Base-by-base conservation (phyloP, 2,888 invertebrate species). In the Scrobipalpa costella region DNA sequence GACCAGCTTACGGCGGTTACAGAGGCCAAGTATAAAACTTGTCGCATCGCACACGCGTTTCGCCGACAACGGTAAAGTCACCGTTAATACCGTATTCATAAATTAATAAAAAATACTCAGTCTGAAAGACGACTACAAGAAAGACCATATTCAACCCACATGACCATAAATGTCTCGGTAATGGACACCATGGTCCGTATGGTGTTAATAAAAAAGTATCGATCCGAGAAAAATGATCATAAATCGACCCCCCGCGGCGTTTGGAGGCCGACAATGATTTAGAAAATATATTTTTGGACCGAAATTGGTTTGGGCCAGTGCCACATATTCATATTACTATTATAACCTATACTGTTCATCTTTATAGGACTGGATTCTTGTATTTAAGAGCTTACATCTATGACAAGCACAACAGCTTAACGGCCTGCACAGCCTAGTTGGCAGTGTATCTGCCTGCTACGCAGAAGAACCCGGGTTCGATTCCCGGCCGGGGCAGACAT, bases 191-290 rank as follows among this genome's bases (percentile, higher is more conserved):
- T 55, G 63, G 60, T 49, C 61, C 55, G 33, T 55, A 60, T 65
- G 64, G 69, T 64, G 67, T 71, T 71, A 66, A 71, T 72, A 74
- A 73, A 52, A 76, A 77, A 70, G 67, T 71, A 70, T 70, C 68
- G 73, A 76, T 70, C 70, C 67, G 63, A 73, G 67, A 71, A 69
- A 70, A 71, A 67, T 69, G 68, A 65, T 68, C 66, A 73, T 73
- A 73, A 71, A 73, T 70, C 66, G 75, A 75, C 74, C 76, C 63
- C 80, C 78, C 74, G 78, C 71, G 60, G 79, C 33, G 75, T 50
- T 58, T 63, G n/a, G 44, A 57, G 65, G 44, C 63, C 66, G 67
- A 70, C 70, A 72, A 73, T 74, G 67, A 69, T 68, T 71, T 73
- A 71, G 66, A 58, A 71, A 68, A 69, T 52, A 40, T 61, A 63